phyloP scores from a whole-genome alignment of 1,140 invertebrate genomes.

The Aphaenogaster rudis region DNA sequence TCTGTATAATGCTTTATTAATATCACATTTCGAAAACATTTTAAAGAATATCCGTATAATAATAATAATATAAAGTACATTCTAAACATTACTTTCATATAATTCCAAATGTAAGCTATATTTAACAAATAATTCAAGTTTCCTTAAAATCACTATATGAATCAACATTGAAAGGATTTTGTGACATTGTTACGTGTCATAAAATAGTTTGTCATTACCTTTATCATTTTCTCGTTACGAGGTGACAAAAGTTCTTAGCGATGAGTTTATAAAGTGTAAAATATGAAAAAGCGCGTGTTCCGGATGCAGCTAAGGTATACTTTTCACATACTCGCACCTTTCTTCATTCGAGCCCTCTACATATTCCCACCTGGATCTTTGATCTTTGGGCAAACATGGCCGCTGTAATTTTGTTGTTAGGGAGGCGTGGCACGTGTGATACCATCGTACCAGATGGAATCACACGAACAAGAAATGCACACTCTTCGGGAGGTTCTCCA shows the following conservation, averaged over 20 bases:
- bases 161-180: neutral
- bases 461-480: slow-evolving; percentile 66
- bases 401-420: slow-evolving; percentile 79
- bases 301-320: slow-evolving; percentile 4
- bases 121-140: neutral
- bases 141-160: neutral
- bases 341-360: slow-evolving; percentile 8
- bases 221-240: neutral
- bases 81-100: neutral
- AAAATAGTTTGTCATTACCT: slow-evolving; percentile 1
- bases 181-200: neutral
- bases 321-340: slow-evolving; percentile 22
- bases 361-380: slow-evolving; percentile 78
- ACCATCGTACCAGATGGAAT: slow-evolving; percentile 73
- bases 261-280: neutral
- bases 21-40: neutral
- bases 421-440: slow-evolving; percentile 80
- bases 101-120: neutral
- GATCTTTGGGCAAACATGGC: slow-evolving; percentile 80
- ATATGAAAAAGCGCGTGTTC: slow-evolving; percentile 8
- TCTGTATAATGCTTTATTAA: neutral
- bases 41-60: neutral
- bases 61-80: neutral
- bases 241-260: neutral
- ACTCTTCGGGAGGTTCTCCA: slow-evolving; percentile 66